phyloP scores from a whole-genome alignment of 2,797 vertebrate species.

The Rhyacichthys aspro region DNA sequence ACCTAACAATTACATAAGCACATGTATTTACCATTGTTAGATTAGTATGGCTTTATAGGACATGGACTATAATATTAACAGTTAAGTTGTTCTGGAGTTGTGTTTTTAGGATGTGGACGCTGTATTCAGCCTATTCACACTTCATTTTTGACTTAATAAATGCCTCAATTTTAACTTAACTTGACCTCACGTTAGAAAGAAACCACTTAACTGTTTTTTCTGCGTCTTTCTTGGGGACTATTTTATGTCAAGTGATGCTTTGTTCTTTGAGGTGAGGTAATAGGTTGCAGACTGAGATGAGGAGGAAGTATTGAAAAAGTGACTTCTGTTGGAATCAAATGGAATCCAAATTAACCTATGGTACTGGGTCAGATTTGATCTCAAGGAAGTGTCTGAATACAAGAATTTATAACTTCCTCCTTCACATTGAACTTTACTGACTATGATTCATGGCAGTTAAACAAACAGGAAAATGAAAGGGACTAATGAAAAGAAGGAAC shows the following conservation, averaged over 20 bases:
- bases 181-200: too few species aligned
- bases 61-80: too few species aligned
- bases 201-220: too few species aligned
- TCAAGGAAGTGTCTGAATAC: conserved; percentile 6
- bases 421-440: neutral
- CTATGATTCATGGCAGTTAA: conserved; percentile 4
- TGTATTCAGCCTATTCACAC: too few species aligned
- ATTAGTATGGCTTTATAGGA: too few species aligned
- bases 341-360: neutral
- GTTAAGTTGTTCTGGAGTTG: too few species aligned
- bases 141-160: too few species aligned
- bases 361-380: conserved; percentile 10
- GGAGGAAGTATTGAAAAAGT: conserved; percentile 7
- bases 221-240: neutral
- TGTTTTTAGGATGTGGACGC: too few species aligned
- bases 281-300: conserved; percentile 7
- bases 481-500: neutral
- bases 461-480: conserved; percentile 7
- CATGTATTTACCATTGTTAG: too few species aligned
- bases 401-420: neutral
- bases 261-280: too few species aligned
- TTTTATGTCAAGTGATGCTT: conserved; percentile 9
- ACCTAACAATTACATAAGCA: too few species aligned
- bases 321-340: conserved; percentile 17
- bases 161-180: too few species aligned